Evolutionary conservation across 2,797 vertebrate genomes (phyloP).

Genomic region (Darevskia mixta): DNA sequence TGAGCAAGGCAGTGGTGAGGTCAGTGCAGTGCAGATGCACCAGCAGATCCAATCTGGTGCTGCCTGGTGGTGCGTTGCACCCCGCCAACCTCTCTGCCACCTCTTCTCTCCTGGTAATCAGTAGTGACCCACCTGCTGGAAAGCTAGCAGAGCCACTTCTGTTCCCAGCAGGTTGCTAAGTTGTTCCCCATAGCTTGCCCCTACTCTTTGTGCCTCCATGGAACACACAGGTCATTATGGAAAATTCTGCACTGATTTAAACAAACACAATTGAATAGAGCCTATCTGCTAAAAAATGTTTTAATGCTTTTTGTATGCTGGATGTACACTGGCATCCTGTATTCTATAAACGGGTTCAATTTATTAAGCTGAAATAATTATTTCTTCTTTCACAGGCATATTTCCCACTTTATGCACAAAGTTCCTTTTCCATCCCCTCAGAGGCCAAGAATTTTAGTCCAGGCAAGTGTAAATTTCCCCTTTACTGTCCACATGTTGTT

Average conservation of each 20-base stretch:
- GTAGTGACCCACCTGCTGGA: no score
- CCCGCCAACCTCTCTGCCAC: no score
- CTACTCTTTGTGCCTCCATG: background rate
- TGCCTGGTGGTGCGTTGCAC: no score
- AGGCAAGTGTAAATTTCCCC: slow-evolving; percentile 81
- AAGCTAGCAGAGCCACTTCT: no score
- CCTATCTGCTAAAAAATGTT: slow-evolving; percentile 9
- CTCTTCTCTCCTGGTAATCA: no score
- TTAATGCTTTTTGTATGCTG: slow-evolving; percentile 1
- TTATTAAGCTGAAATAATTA: slow-evolving; percentile 35
- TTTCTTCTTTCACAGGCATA: slow-evolving; percentile 85
- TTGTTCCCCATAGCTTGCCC: background rate
- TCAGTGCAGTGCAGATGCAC: no score
- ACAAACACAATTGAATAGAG: background rate
- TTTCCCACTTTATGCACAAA: slow-evolving; percentile 99
- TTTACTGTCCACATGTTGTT: background rate
- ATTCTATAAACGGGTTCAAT: background rate
- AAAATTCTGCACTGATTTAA: background rate
- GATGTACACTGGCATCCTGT: background rate
- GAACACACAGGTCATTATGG: background rate
- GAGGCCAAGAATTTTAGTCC: slow-evolving; percentile 96
- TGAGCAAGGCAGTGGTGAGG: no score
- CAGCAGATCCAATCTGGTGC: no score
- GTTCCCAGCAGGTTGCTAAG: background rate
- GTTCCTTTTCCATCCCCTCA: slow-evolving; percentile 97